Percentiles rank a stretch among this genome's conserved stretches.
Evolutionary conservation across 2,797 vertebrate genomes (phyloP).

Genomic region (Eulemur mongoz): DNA sequence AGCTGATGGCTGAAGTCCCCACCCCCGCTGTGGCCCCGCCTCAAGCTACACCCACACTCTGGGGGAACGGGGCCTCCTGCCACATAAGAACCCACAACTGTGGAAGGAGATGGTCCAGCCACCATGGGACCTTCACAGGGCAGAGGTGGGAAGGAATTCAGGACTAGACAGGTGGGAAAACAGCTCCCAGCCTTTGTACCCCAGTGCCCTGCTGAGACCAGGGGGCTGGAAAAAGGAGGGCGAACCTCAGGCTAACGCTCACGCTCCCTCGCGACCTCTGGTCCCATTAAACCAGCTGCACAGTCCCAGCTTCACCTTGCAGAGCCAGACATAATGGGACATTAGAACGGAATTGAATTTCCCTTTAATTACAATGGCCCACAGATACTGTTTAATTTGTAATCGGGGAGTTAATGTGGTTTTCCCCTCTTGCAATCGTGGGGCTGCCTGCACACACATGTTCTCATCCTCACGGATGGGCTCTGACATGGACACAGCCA

Average conservation of each 20-base stretch:
- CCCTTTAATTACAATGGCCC: conserved; percentile 88
- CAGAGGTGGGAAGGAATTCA: background rate
- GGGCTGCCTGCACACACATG: conserved; percentile 48
- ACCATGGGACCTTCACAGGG: fast-evolving
- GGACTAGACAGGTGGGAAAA: background rate
- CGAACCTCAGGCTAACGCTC: background rate
- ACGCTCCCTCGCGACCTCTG: background rate
- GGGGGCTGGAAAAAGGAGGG: background rate
- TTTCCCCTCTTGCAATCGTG: background rate
- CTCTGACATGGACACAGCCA: fast-evolving
- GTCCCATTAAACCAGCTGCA: background rate
- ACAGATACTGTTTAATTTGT: conserved; percentile 87
- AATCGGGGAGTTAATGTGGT: conserved; percentile 83
- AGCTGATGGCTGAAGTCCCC: background rate
- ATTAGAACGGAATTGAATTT: conserved; percentile 87
- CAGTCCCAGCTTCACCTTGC: background rate
- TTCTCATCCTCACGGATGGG: conserved; percentile 47
- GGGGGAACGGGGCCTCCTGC: background rate
- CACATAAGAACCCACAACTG: background rate
- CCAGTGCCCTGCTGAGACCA: fast-evolving
- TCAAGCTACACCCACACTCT: too few relatives aligned
- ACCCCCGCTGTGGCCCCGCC: background rate
- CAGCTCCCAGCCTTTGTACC: fast-evolving
- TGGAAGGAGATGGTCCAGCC: background rate
- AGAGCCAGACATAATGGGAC: conserved; percentile 83